Conservation (phyloP, 35 echinoderm and acorn worm genomes). For the Ptychodera flava region DNA sequence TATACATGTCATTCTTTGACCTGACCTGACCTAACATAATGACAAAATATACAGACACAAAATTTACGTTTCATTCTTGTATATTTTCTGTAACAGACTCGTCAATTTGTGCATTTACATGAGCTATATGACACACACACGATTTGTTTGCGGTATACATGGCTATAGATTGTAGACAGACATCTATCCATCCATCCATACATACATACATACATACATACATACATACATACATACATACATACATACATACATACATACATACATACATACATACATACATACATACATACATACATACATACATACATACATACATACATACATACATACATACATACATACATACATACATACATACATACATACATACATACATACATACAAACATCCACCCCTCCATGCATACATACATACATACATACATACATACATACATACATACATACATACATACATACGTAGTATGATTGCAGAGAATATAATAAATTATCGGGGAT, state of each 20-base stretch:
- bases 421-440: background rate
- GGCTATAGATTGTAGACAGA: too few species aligned
- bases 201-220: background rate
- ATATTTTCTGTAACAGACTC: too few species aligned
- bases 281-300: constrained; percentile 2
- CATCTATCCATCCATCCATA: background rate
- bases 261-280: background rate
- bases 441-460: background rate
- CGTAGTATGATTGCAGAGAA: background rate
- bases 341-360: constrained; percentile 2
- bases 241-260: constrained; percentile 2
- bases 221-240: background rate
- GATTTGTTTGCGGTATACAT: too few species aligned
- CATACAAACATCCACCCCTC: background rate
- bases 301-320: background rate
- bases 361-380: constrained; percentile 2
- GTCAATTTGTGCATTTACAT: too few species aligned
- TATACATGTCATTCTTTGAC: too few species aligned
- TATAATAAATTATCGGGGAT: background rate
- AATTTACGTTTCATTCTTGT: too few species aligned
- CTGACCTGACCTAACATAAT: too few species aligned
- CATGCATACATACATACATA: background rate
- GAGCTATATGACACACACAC: too few species aligned
- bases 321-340: constrained; percentile 2
- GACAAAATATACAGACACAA: too few species aligned